Conservation (phyloP, 2,888 invertebrate species). For the Cinara cedri region DNA sequence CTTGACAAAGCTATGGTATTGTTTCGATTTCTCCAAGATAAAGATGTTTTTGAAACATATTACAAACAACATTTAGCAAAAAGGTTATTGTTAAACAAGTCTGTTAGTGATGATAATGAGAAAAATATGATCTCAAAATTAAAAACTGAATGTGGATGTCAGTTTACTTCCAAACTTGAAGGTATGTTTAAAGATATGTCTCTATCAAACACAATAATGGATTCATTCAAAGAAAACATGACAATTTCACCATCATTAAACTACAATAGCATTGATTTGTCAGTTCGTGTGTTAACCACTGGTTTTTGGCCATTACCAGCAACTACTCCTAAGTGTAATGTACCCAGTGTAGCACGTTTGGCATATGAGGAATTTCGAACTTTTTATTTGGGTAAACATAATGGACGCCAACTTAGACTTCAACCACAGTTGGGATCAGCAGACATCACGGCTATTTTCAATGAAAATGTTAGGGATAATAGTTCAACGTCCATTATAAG, state of each 20-base stretch:
- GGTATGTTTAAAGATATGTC: conserved; percentile 99
- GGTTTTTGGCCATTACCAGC: conserved; percentile 99
- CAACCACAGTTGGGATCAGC: conserved; percentile 98
- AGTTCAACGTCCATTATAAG: conserved; percentile 58
- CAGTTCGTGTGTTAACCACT: conserved; percentile 95
- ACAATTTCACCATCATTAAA: conserved; percentile 26
- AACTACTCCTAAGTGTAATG: conserved; percentile 88
- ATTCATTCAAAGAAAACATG: conserved; percentile 93
- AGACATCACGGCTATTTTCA: conserved; percentile 95
- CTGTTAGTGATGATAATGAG: conserved; percentile 98
- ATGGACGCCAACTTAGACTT: conserved; percentile 93
- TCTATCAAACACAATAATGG: conserved; percentile 98
- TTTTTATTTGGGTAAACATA: conserved; percentile 97
- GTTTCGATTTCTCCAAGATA: conserved; percentile 98
- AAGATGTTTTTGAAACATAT: conserved; percentile 99
- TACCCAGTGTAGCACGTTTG: conserved; percentile 86
- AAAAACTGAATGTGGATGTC: conserved; percentile 99
- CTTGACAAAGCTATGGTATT: conserved; percentile 99
- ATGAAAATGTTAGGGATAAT: conserved; percentile 73
- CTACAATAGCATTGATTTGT: conserved; percentile 84
- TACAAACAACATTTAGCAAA: conserved; percentile 99
- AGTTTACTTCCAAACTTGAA: conserved; percentile 99
- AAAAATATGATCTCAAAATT: conserved; percentile 99
- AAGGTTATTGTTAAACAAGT: conserved; percentile 94
- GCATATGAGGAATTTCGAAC: conserved; percentile 94